Percentiles rank a stretch among this genome's conserved stretches.
phyloP scores from a whole-genome alignment of 2,888 invertebrate genomes.

The Melanostoma scalare region DNA sequence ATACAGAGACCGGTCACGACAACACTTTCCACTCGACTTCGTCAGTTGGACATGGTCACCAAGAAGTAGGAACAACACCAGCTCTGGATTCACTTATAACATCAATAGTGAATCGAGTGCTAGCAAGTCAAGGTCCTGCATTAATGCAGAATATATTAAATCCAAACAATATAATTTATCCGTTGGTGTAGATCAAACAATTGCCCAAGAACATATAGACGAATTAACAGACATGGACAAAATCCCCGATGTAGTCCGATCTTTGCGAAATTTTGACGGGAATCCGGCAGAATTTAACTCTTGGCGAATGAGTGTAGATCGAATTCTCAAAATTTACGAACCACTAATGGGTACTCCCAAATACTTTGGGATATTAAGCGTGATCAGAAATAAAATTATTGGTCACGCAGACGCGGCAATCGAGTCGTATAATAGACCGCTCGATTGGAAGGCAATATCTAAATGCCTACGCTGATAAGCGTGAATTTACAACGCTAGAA shows the following conservation, averaged over 20 bases:
- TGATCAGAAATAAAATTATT: too few species aligned
- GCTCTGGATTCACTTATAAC: constrained; percentile 9
- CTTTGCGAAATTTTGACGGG: constrained; percentile 39
- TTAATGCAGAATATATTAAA: neutral
- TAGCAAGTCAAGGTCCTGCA: neutral
- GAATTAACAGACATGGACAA: constrained; percentile 38
- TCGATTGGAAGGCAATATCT: too few species aligned
- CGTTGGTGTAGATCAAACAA: neutral
- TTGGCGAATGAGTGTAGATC: constrained; percentile 50
- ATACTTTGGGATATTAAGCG: constrained; percentile 42
- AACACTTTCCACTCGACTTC: neutral
- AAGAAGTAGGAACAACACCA: constrained; percentile 2
- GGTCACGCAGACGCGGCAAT: too few species aligned
- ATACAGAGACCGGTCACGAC: too few species aligned
- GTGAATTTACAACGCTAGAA: too few species aligned
- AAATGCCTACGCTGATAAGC: too few species aligned
- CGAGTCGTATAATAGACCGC: too few species aligned
- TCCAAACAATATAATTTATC: neutral
- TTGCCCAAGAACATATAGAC: neutral
- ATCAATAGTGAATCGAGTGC: constrained; percentile 8
- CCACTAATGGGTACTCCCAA: constrained; percentile 34
- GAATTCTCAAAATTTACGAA: constrained; percentile 42
- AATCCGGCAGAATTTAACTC: constrained; percentile 43
- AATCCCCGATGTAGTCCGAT: constrained; percentile 53
- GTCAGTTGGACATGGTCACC: constrained; percentile 4